A percentile compares a stretch with the other conserved stretches of the same genome.
These are phyloP conservation scores for Listrodromus nycthemerus DNA, from an alignment of 2,888 invertebrate genomes.

Conservation along the genomic window DNA sequence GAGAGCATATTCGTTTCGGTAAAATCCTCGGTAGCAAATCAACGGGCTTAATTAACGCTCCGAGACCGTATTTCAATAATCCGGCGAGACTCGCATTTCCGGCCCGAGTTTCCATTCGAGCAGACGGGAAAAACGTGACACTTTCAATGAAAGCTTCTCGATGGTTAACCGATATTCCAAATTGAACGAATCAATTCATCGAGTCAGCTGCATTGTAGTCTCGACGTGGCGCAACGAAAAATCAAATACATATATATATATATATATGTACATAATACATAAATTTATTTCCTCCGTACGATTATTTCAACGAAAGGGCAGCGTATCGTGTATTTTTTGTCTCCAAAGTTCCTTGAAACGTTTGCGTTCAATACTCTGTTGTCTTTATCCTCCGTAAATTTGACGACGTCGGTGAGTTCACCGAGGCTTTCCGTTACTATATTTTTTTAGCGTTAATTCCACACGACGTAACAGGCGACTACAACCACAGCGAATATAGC, in stretches of 20 bases:
- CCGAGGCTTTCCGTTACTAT: slow-evolving; percentile 44
- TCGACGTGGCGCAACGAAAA: slow-evolving; percentile 33
- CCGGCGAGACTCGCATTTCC: slow-evolving; percentile 49
- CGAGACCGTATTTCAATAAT: slow-evolving; percentile 59
- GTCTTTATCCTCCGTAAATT: slow-evolving; percentile 53
- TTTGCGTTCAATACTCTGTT: slow-evolving; percentile 48
- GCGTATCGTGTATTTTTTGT: slow-evolving; percentile 38
- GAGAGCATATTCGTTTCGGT: slow-evolving; percentile 18
- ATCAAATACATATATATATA: neutral
- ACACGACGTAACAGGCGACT: slow-evolving; percentile 35
- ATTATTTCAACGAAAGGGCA: slow-evolving; percentile 27
- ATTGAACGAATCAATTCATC: slow-evolving; percentile 66
- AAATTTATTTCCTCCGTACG: slow-evolving; percentile 25
- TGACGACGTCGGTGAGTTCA: slow-evolving; percentile 39
- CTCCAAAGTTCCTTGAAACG: slow-evolving; percentile 9
- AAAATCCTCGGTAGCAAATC: slow-evolving; percentile 40
- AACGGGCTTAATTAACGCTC: slow-evolving; percentile 55
- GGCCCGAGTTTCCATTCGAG: slow-evolving; percentile 38
- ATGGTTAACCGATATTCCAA: slow-evolving; percentile 61
- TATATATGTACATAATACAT: slow-evolving; percentile 6
- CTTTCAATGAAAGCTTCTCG: slow-evolving; percentile 45
- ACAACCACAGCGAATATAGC: slow-evolving; percentile 41
- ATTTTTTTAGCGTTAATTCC: slow-evolving; percentile 57
- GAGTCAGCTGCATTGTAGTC: slow-evolving; percentile 47
- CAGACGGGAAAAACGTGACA: slow-evolving; percentile 40